Base-by-base conservation (phyloP, 2,113 vertebrate species). In the Spermophilus dauricus region DNA sequence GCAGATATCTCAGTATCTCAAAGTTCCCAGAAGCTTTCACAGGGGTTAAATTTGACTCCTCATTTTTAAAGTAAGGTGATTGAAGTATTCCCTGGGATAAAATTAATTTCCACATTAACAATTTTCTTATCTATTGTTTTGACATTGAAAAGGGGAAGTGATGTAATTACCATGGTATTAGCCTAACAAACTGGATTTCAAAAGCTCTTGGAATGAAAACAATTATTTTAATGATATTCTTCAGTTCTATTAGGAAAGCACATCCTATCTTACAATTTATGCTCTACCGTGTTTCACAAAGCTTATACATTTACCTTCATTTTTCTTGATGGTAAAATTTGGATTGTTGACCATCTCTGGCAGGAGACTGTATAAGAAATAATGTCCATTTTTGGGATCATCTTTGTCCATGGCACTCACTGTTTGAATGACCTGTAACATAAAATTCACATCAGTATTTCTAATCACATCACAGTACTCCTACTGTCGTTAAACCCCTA, bases 241-340 rank as follows among this genome's bases (percentile, higher is more conserved):
- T 67, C 42, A 53, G 58, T 65, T 51, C 70, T 32, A 51, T 32
- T 93, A 58, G 17, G 1, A 95, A 95, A 77, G 77, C 24, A 42
- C 11, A 63, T 28, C 32, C 17, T 63, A 61, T 77, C 67, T 92
- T 90, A 26, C 51, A 92, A 73, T 28, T 11, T 56, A 28, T 32
- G 75, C 17, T 80, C 45, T 56, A 72, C 37, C 22, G 5, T 26
- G 4, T 58, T 61, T 78, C 7, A 13, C 28, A 84, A 61, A 39
- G 82, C n/a, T 80, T 91, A 93, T 67, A 53, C 92, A 96, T 98
- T 99, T 99, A 99, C 99, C 99, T 99, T 99, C 98, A 92, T 99
- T 99, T 98, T 99, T 99, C 99, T 99, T 99, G 97, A 99, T 99
- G 96, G 99, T 99, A 96, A 99, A 99, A 98, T 99, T 99, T 53